phyloP scores from a whole-genome alignment of 2,888 invertebrate species.

The Poecilobothrus nobilitatus region DNA sequence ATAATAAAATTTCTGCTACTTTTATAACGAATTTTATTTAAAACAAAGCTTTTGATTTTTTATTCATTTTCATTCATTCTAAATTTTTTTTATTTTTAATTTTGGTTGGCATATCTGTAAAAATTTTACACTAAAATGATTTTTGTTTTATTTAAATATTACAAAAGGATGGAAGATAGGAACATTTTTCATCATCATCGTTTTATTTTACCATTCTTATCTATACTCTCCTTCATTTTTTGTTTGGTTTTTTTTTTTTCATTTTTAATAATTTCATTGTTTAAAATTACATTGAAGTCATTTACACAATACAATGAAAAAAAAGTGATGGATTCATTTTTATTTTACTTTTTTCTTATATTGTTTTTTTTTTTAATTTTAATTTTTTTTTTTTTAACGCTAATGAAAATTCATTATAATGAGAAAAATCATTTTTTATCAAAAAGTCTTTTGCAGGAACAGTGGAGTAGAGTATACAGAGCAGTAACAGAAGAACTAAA shows the following conservation, averaged over 20 bases:
- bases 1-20: no score
- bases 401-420: conserved; percentile 4
- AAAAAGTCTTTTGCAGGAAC: neutral
- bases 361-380: no score
- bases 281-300: conserved; percentile 1
- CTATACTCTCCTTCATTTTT: neutral
- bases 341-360: no score
- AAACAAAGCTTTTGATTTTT: no score
- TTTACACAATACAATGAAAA: neutral
- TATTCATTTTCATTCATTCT: no score
- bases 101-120: neutral
- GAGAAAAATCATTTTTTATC: neutral
- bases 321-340: neutral
- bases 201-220: no score
- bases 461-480: neutral
- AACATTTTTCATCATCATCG: neutral
- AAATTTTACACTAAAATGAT: conserved; percentile 1
- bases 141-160: neutral
- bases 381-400: neutral
- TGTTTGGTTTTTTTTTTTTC: neutral
- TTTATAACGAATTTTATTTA: no score
- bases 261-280: conserved; percentile 2
- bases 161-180: neutral
- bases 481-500: neutral
- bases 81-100: neutral